Evolutionary conservation across 2,797 vertebrate genomes (phyloP), one percentile per base, ranked within the genome.

Genomic region (Stomatorhinus walkeri): DNA sequence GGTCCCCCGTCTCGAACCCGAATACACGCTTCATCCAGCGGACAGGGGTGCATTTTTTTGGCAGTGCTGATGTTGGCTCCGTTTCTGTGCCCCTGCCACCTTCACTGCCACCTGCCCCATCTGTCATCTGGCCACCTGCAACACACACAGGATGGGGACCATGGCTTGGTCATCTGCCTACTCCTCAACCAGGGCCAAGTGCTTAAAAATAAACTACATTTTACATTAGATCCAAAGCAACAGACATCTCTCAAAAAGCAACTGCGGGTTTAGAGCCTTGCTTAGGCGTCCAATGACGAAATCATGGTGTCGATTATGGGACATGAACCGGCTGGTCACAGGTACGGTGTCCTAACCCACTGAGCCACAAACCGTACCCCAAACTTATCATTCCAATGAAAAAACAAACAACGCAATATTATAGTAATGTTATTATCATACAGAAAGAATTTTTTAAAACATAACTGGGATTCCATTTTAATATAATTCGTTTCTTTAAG

Each of bases 1-100:
- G 87, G 83, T 98, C 96, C 59, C 95, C 93, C 84, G 88, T 95
- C 88, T 95, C 96, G 89, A 99, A 98, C 0, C 98, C 97, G 91
- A 98, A 95, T 1, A 98, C 89, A 46, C 92, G 94, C 92, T 93
- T 93, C 96, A 96, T 94, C 90, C 90, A 92, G 91, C 94, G 94
- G 19, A 28, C 87, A 1, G 48, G 10, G 40, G 46, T 24, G 10
- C 8, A 16, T 28, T 22, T 48, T 2, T n/a, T 24, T 12, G 4
- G 36, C 36, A 19, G 32, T 3, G 36, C 36, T 19, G 54, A 14
- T 6, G 28, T 36, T 14, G 54, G 24, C 6, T 3, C 32, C 7
- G 32, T 64, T 87, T 87, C 36, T 10, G 54, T 43, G 56, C 59
- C 51, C 52, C 6, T 16, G 16, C 28, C 43, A 19, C 79, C 81